Base-by-base conservation (phyloP, 2,888 invertebrate species). In the Julus scanicus region DNA sequence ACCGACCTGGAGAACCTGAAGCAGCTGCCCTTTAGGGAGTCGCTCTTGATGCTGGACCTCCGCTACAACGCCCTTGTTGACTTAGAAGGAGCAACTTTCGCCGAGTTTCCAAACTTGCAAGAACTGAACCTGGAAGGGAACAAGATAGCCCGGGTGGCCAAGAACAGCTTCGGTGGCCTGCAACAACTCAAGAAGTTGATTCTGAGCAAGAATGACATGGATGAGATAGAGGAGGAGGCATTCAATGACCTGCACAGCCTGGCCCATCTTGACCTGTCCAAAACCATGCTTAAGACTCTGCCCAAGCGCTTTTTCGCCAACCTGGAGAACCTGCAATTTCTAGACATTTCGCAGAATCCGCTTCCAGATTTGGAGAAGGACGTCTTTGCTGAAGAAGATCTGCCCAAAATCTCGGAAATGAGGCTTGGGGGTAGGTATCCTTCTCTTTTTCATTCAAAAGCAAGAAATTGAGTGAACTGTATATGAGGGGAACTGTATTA, bases 181-280 rank as follows among this genome's bases (percentile, higher is more conserved):
- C 11, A 80, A 20, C 3, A 13, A 9, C 80, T 80, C 37, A 80
- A 80, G 17, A 6, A 15, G 37, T 0, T 80, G 9, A 37, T 29
- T 17, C 17, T 80, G 20, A 80, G 80, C 4, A 15, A 80, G 17
- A 80, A 1, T 37, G 0, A 20, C 1, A 15, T 80, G 37, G 80
- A 9, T 8, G 49, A 49, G 9, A 29, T 80, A 13, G 80, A 80
- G 17, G 80, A 80, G 37, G 80, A 80, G 9, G 20, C 80, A 9
- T 80, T 80, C 37, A 80, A 37, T 6, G 80, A 15, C 80, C 20
- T 80, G 20, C 80, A 9, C 20, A 80, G 20, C 37, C 80, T 80
- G 80, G 17, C 80, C 37, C 80, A 80, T 80, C 80, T 80, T 80
- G 80, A 80, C 80, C 80, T 80, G 9, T 29, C 80, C 37, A 29